phyloP scores from a whole-genome alignment of 2,113 vertebrate species.

The Brienomyrus brachyistius region DNA sequence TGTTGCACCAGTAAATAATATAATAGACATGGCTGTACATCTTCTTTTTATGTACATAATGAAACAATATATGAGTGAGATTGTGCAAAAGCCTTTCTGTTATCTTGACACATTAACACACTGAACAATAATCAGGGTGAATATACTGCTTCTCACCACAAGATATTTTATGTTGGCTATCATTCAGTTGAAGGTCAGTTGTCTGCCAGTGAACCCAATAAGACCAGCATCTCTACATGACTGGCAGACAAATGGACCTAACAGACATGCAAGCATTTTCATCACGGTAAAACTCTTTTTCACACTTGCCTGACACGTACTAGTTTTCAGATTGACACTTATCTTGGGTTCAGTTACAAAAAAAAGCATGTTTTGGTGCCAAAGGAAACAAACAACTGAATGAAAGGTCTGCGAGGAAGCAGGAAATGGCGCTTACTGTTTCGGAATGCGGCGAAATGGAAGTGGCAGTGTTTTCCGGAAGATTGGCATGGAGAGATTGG shows the following conservation, averaged over 20 bases:
- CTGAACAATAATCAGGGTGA: neutral
- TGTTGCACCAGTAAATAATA: neutral
- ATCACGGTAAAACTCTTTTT: neutral
- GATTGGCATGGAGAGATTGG: neutral
- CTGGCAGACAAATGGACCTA: neutral
- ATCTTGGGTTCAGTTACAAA: neutral
- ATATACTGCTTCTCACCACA: neutral
- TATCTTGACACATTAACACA: neutral
- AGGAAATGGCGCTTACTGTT: neutral
- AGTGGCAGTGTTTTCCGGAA: neutral
- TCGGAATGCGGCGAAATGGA: neutral
- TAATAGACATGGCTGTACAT: neutral
- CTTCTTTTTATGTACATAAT: neutral
- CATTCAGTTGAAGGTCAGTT: slow-evolving; percentile 6
- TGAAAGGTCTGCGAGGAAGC: neutral
- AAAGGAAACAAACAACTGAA: neutral
- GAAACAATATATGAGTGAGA: neutral
- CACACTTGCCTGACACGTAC: neutral
- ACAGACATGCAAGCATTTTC: neutral
- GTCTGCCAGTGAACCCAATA: neutral
- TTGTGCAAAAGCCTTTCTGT: neutral
- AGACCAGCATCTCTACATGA: neutral
- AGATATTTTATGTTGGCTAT: neutral
- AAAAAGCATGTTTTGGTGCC: neutral
- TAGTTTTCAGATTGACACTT: neutral